Conservation (phyloP, 1,140 invertebrate genomes). For the Ganaspis sp. region DNA sequence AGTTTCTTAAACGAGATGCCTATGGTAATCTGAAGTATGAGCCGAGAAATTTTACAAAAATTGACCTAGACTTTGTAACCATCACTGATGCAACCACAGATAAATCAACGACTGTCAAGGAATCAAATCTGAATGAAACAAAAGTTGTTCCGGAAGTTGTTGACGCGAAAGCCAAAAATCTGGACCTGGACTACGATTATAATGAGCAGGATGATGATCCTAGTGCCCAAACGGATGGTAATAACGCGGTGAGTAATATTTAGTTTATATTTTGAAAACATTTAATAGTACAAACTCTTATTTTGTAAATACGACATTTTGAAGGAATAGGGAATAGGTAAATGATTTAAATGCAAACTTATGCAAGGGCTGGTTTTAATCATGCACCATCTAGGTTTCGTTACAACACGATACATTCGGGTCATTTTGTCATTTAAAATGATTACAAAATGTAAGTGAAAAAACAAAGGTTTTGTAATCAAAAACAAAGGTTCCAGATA, state of each 20-base stretch:
- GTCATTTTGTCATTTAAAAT: no score
- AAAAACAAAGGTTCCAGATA: no score
- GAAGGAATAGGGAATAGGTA: no score
- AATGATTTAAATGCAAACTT: no score
- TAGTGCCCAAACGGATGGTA: constrained; percentile 64
- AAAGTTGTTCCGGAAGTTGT: constrained; percentile 29
- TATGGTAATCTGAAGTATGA: constrained; percentile 60
- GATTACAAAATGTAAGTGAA: no score
- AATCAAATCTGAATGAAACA: constrained; percentile 31
- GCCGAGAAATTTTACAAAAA: constrained; percentile 44
- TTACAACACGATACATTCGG: no score
- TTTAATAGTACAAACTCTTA: not conserved
- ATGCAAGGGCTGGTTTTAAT: no score
- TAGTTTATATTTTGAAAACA: not conserved
- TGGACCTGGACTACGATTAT: constrained; percentile 67
- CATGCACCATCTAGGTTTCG: no score
- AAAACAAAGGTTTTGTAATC: no score
- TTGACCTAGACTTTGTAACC: constrained; percentile 24
- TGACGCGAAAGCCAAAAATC: constrained; percentile 58
- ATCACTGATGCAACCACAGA: not conserved
- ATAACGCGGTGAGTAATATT: constrained; percentile 57
- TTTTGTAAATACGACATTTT: no score
- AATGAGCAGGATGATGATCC: constrained; percentile 64
- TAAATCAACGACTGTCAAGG: constrained; percentile 36
- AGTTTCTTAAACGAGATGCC: constrained; percentile 58